Percentiles rank a stretch among this genome's conserved stretches.
These are phyloP conservation scores for Acleris sparsana DNA, from an alignment of 2,888 invertebrate genomes.

Conservation along the genomic window DNA sequence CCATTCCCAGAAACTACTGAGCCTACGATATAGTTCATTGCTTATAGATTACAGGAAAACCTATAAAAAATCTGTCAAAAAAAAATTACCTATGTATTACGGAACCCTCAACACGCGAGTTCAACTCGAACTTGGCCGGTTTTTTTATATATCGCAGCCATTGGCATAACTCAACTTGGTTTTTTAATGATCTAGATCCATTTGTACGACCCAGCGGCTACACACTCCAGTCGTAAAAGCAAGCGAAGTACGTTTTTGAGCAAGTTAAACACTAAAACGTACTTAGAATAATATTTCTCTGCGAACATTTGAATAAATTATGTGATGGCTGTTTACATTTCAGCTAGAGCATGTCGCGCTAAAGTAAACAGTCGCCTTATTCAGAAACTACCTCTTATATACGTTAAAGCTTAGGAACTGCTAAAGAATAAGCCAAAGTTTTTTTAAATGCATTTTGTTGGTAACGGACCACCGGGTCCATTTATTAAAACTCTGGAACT, in stretches of 20 bases:
- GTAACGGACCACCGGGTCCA: too few species aligned
- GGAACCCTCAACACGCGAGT: too few species aligned
- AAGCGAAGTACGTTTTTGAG: slow-evolving; percentile 30
- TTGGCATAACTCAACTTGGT: too few species aligned
- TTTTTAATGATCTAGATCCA: background rate
- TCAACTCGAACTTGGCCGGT: too few species aligned
- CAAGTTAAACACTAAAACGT: slow-evolving; percentile 31
- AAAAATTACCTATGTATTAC: too few species aligned
- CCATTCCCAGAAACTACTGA: too few species aligned
- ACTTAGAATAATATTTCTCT: slow-evolving; percentile 32
- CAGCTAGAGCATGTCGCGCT: background rate
- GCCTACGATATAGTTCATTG: too few species aligned
- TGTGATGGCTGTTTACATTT: slow-evolving; percentile 5
- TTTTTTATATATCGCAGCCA: too few species aligned
- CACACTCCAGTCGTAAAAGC: slow-evolving; percentile 15
- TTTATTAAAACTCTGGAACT: too few species aligned
- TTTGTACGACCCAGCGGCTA: slow-evolving; percentile 10
- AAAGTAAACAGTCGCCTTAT: background rate
- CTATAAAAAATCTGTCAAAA: too few species aligned
- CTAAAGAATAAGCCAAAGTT: background rate
- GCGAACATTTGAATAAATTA: slow-evolving; percentile 21
- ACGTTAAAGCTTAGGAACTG: background rate
- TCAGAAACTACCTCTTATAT: background rate
- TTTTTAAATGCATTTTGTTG: too few species aligned
- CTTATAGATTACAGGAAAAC: too few species aligned